phyloP scores from a whole-genome alignment of 2,797 vertebrate species.

The Cottoperca gobio region DNA sequence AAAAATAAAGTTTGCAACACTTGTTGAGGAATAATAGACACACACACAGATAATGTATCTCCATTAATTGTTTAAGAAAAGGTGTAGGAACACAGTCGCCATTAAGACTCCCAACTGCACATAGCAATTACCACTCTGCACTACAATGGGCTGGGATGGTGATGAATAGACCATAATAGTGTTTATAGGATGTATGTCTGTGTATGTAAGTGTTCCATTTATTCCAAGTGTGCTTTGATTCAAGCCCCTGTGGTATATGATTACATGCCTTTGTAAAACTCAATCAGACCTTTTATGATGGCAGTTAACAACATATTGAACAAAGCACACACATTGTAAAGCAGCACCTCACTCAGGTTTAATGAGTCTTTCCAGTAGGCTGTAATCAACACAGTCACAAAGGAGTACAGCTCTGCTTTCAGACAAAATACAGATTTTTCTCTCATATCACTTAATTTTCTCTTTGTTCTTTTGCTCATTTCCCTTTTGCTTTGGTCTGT shows the following conservation, averaged over 20 bases:
- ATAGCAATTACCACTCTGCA: slow-evolving; percentile 46
- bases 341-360: slow-evolving; percentile 32
- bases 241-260: slow-evolving; percentile 44
- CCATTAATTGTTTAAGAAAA: slow-evolving; percentile 26
- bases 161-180: slow-evolving; percentile 50
- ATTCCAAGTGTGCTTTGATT: slow-evolving; percentile 53
- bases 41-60: neutral
- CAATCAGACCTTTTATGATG: slow-evolving; percentile 57
- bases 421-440: slow-evolving; percentile 12
- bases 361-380: slow-evolving; percentile 44
- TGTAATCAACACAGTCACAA: slow-evolving; percentile 43
- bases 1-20: too few relatives aligned
- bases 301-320: slow-evolving; percentile 38
- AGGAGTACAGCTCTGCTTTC: slow-evolving; percentile 4
- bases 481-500: neutral
- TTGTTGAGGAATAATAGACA: too few relatives aligned
- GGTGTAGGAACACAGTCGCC: slow-evolving; percentile 24
- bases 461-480: neutral
- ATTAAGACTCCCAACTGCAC: slow-evolving; percentile 50
- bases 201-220: slow-evolving; percentile 5
- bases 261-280: slow-evolving; percentile 52
- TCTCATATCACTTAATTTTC: neutral
- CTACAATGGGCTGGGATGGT: slow-evolving; percentile 18
- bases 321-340: slow-evolving; percentile 17
- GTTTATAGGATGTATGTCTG: slow-evolving; percentile 13